Conservation (phyloP, 1,140 invertebrate genomes). For the Scaptomyza hsui region DNA sequence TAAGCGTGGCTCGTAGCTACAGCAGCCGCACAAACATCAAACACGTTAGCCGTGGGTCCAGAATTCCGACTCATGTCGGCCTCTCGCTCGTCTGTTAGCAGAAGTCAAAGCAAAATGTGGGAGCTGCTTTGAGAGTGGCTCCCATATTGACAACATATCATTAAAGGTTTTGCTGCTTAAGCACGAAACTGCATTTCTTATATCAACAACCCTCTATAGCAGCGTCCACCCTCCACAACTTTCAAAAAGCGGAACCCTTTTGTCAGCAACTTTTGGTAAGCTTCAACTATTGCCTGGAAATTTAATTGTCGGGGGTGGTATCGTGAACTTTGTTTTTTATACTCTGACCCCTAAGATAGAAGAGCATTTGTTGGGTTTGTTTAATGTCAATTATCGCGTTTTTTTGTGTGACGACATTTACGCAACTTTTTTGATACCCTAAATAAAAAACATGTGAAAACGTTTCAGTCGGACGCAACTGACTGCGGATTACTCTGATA, state of each 20-base stretch:
- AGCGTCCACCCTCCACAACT: no score
- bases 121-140: slow-evolving; percentile 33
- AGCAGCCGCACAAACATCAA: slow-evolving; percentile 22
- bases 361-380: slow-evolving; percentile 9
- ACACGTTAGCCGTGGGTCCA: slow-evolving; percentile 55
- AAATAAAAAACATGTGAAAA: no score
- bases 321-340: slow-evolving; percentile 47
- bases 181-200: slow-evolving; percentile 49
- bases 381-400: slow-evolving; percentile 3
- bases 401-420: no score
- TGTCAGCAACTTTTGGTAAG: slow-evolving; percentile 23
- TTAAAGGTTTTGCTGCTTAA: slow-evolving; percentile 60
- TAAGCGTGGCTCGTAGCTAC: slow-evolving; percentile 60
- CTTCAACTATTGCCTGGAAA: slow-evolving; percentile 65
- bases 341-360: no score
- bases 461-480: no score
- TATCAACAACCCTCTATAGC: neutral
- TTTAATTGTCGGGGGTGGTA: slow-evolving; percentile 48
- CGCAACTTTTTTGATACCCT: no score
- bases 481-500: no score
- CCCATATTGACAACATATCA: slow-evolving; percentile 45
- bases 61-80: slow-evolving; percentile 22
- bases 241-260: slow-evolving; percentile 29
- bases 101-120: slow-evolving; percentile 16
- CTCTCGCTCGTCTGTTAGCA: neutral